Conservation (phyloP, 1,140 invertebrate genomes). For the Bombus fervidus region DNA sequence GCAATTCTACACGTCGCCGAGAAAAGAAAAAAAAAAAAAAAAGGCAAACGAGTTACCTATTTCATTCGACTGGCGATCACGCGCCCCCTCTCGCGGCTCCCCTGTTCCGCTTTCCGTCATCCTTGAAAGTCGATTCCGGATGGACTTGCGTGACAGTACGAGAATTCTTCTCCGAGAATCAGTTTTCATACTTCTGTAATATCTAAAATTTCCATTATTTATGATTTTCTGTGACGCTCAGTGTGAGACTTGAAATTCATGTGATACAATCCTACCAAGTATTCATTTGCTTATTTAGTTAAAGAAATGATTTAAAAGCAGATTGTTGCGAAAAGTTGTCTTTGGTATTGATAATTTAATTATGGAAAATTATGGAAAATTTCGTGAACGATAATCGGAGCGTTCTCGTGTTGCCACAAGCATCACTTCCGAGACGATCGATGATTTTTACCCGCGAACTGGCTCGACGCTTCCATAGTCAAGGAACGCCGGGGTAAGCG, state of each 20-base stretch:
- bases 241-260: too few species aligned
- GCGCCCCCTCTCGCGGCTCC: constrained; percentile 17
- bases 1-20: not conserved
- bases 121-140: not conserved
- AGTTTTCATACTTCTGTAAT: too few species aligned
- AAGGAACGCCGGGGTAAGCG: constrained; percentile 6
- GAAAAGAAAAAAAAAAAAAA: not conserved
- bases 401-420: not conserved
- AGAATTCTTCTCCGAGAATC: not conserved
- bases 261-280: not conserved
- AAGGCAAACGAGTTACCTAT: not conserved
- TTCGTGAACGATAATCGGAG: not conserved
- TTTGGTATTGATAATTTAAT: not conserved
- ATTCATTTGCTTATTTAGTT: not conserved
- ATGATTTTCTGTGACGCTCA: not conserved
- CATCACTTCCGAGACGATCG: constrained; percentile 9
- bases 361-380: not conserved
- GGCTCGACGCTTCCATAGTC: not conserved
- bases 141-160: not conserved
- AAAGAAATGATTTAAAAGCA: not conserved
- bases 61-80: not conserved
- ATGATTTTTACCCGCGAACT: not conserved
- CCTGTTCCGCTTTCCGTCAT: constrained; percentile 2
- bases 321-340: not conserved
- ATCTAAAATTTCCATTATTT: not conserved